Evolutionary conservation across 2,888 invertebrate genomes (phyloP).

Genomic region (Dendrolimus pini): DNA sequence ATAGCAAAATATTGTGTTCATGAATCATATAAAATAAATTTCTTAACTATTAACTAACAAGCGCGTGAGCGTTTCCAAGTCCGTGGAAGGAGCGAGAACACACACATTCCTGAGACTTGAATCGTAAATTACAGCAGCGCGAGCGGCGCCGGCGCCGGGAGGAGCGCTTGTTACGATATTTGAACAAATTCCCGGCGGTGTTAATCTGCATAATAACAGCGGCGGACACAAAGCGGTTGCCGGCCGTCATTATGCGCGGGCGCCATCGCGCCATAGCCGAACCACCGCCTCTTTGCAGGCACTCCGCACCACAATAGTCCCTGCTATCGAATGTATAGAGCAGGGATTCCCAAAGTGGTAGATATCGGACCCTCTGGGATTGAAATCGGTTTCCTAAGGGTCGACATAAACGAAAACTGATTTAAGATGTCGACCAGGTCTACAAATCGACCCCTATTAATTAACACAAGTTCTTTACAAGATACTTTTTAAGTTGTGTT

Average conservation of each 20-base stretch:
- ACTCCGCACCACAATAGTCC: constrained; percentile 5
- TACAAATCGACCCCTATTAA: too few relatives aligned
- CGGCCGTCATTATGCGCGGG: constrained; percentile 69
- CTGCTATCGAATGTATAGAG: too few relatives aligned
- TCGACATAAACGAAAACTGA: too few relatives aligned
- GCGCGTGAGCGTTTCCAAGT: constrained; percentile 43
- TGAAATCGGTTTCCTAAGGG: too few relatives aligned
- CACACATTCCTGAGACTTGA: constrained; percentile 63
- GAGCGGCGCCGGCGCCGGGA: constrained; percentile 70
- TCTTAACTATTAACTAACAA: constrained; percentile 5
- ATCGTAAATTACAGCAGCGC: constrained; percentile 66
- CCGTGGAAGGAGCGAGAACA: constrained; percentile 44
- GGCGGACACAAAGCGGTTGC: constrained; percentile 68
- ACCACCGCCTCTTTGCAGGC: constrained; percentile 15
- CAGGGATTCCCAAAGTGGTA: too few relatives aligned
- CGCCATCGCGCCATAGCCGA: constrained; percentile 62
- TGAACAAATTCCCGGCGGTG: constrained; percentile 76
- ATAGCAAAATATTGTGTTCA: too few relatives aligned
- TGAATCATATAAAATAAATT: too few relatives aligned
- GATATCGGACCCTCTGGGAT: too few relatives aligned
- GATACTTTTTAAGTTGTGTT: too few relatives aligned
- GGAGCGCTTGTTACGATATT: constrained; percentile 74
- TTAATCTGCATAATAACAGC: constrained; percentile 77
- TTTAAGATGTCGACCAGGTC: too few relatives aligned
- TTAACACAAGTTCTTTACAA: too few relatives aligned